These are phyloP conservation scores for Mythimna albipuncta DNA, from an alignment of 2,888 invertebrate genomes.

Conservation along the genomic window DNA sequence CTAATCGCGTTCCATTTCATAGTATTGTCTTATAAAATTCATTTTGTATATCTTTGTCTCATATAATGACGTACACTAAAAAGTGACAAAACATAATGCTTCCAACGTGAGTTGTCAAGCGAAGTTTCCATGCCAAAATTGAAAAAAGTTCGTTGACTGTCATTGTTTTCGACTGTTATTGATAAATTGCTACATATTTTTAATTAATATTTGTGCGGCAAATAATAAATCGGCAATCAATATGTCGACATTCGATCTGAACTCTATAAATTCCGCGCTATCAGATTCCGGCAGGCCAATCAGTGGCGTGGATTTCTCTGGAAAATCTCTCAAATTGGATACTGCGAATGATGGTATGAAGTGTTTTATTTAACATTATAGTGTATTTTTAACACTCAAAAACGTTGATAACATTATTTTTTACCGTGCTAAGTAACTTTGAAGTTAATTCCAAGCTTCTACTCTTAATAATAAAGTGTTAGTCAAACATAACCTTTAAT, in stretches of 20 bases:
- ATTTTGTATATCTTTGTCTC: slow-evolving; percentile 28
- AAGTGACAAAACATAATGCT: slow-evolving; percentile 36
- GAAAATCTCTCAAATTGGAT: slow-evolving; percentile 94
- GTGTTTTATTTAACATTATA: slow-evolving; percentile 11
- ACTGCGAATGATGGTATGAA: slow-evolving; percentile 94
- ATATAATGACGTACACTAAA: slow-evolving; percentile 10
- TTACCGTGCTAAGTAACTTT: not conserved
- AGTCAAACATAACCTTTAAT: slow-evolving; percentile 46
- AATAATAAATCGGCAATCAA: slow-evolving; percentile 46
- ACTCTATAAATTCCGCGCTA: slow-evolving; percentile 88
- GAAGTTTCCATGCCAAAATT: slow-evolving; percentile 63
- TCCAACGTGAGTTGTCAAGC: not conserved
- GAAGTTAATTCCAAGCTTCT: not conserved
- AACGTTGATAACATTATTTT: not conserved
- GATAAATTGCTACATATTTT: slow-evolving; percentile 58
- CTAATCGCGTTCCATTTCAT: slow-evolving; percentile 13
- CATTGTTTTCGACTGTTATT: slow-evolving; percentile 47
- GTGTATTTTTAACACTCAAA: not conserved
- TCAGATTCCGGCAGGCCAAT: slow-evolving; percentile 82
- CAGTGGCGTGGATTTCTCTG: slow-evolving; percentile 95
- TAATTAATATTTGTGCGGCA: slow-evolving; percentile 48
- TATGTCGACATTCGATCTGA: slow-evolving; percentile 90
- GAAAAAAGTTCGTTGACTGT: slow-evolving; percentile 79
- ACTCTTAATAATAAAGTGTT: not conserved
- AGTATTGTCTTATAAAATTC: not conserved